phyloP scores from a whole-genome alignment of 2,113 vertebrate species.

The Ictidomys tridecemlineatus region DNA sequence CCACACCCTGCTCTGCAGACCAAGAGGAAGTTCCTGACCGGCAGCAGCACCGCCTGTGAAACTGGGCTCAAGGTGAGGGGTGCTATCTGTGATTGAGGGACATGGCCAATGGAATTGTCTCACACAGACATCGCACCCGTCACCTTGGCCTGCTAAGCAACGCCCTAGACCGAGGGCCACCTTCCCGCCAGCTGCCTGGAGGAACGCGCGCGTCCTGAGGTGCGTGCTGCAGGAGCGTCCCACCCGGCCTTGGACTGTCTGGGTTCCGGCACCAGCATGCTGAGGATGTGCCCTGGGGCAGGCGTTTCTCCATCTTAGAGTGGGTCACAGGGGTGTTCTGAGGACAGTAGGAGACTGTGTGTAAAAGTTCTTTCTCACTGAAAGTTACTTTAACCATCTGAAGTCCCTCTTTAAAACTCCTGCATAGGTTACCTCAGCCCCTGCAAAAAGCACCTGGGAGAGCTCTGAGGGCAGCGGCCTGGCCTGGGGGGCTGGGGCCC shows the following conservation, averaged over 20 bases:
- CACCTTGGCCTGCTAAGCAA: constrained; percentile 77
- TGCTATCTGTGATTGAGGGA: constrained; percentile 83
- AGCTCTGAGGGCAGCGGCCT: accelerated
- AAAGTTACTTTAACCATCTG: neutral
- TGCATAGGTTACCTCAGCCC: neutral
- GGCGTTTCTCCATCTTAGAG: neutral
- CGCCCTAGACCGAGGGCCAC: neutral
- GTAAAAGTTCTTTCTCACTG: neutral
- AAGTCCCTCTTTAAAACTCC: neutral
- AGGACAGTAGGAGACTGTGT: neutral
- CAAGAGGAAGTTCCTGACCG: neutral
- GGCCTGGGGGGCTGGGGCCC: neutral
- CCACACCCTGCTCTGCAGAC: neutral
- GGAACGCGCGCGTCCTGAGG: neutral
- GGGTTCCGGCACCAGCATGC: neutral
- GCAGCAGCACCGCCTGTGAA: constrained; percentile 7
- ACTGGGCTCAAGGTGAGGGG: constrained; percentile 79
- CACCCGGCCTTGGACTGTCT: neutral
- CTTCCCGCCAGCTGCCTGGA: neutral
- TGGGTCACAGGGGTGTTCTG: constrained; percentile 41
- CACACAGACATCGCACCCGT: constrained; percentile 86
- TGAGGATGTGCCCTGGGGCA: neutral
- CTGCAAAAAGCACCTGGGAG: neutral
- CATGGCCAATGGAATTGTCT: constrained; percentile 81
- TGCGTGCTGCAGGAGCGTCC: accelerated